Conservation (phyloP, 2,113 vertebrate species). For the Pelodiscus sinensis region DNA sequence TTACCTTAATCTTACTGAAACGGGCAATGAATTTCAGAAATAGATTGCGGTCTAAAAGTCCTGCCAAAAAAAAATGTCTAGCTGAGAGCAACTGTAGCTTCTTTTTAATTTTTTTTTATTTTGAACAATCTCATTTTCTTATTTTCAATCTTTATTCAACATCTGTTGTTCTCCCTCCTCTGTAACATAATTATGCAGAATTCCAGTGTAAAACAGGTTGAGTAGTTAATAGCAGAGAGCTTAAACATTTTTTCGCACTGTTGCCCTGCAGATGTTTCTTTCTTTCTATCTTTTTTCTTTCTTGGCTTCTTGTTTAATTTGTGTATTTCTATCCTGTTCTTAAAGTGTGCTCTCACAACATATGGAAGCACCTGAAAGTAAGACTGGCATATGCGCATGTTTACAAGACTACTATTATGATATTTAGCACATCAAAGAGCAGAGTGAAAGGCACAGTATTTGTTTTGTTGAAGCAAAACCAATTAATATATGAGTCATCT, state of each 20-base stretch:
- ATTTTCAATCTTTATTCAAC: conserved; percentile 68
- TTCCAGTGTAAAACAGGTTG: conserved; percentile 68
- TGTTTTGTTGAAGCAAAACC: neutral
- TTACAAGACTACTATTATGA: conserved; percentile 9
- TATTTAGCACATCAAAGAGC: neutral
- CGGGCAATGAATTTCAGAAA: conserved; percentile 65
- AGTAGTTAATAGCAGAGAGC: conserved; percentile 64
- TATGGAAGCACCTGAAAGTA: conserved; percentile 62
- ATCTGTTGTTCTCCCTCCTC: conserved; percentile 63
- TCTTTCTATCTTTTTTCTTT: neutral
- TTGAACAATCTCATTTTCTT: conserved; percentile 58
- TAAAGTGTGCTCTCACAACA: conserved; percentile 46
- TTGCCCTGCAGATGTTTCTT: conserved; percentile 65
- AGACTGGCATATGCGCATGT: conserved; percentile 18
- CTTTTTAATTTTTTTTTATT: conserved; percentile 2
- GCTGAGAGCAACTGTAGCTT: conserved; percentile 36
- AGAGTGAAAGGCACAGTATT: neutral
- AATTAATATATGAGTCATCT: neutral
- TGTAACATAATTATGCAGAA: conserved; percentile 69
- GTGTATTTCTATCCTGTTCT: conserved; percentile 48
- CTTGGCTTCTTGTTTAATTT: conserved; percentile 53
- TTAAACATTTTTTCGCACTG: conserved; percentile 66
- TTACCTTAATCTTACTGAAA: conserved; percentile 75
- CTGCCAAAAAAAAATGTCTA: conserved; percentile 57
- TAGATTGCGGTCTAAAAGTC: conserved; percentile 61